Evolutionary conservation across 2,888 invertebrate genomes (phyloP), one percentile per base, ranked within the genome.

Genomic region (Orgyia antiqua): DNA sequence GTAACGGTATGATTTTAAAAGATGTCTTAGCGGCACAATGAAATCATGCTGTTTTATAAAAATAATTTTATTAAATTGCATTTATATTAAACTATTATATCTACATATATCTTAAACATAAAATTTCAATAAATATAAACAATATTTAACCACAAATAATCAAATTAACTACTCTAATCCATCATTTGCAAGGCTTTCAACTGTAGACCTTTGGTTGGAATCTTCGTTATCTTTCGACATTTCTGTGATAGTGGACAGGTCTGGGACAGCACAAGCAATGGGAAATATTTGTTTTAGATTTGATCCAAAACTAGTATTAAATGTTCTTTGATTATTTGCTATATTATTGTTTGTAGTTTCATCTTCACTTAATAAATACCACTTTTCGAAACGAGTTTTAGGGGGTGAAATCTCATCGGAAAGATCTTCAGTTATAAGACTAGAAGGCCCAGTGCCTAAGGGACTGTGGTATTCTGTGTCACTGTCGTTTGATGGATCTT

Each of bases 241-340:
- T 60, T 86, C 86, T 1, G 84, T 69, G 3, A 86, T 79, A 1
- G 82, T 78, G 0, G 84, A 84, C 1, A 86, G 51, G 42, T 86
- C 51, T 0, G 86, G 86, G 2, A 86, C 56, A 1, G 83, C 68
- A 33, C 73, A 82, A 0, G 71, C 45, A 4, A 78, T 38, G 1
- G 82, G 79, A 26, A 84, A 86, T 18, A 86, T 40, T 21, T 78
- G 64, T 24, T 69, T 62, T 2, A 86, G 61, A 43, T 70, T 74
- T 0, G 80, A 42, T 0, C 66, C 67, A 36, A 39, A 58, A 24
- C 54, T 40, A n/a, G 36, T 32, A 1, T 38, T 33, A 25, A 47
- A 51, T 8, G 37, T 20, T n/a, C 37, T 13, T 10, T 35, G 24
- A 10, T 32, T 26, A 30, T 38, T 24, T 13, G 13, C 27, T 29